These are phyloP conservation scores for Zaprionus bogoriensis DNA, from an alignment of 2,888 invertebrate species.

Conservation along the genomic window DNA sequence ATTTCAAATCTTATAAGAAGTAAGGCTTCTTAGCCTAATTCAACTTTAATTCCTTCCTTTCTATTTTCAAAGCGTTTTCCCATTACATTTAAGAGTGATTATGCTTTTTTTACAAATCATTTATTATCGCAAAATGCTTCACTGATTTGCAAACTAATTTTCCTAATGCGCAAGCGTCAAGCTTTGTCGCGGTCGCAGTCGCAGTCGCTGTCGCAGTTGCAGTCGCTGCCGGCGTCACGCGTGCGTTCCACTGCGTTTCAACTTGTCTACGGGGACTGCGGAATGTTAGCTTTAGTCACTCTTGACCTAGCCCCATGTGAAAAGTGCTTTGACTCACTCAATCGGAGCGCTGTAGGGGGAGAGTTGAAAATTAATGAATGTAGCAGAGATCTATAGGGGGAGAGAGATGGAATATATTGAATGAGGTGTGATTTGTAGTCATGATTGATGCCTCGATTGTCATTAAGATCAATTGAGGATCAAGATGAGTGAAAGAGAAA, in stretches of 20 bases:
- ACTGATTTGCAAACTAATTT: conserved; percentile 25
- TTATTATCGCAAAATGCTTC: conserved; percentile 16
- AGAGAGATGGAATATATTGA: conserved; percentile 36
- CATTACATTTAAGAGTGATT: conserved; percentile 3
- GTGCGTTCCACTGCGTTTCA: conserved; percentile 27
- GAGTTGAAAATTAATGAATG: conserved; percentile 28
- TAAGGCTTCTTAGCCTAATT: no score
- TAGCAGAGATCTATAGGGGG: conserved; percentile 26
- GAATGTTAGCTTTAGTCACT: conserved; percentile 51
- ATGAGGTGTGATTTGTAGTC: conserved; percentile 20
- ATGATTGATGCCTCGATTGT: conserved; percentile 29
- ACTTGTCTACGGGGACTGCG: conserved; percentile 13
- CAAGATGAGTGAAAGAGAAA: not conserved
- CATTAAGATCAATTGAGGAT: not conserved
- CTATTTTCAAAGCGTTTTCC: not conserved
- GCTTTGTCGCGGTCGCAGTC: conserved; percentile 17
- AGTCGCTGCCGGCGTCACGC: not conserved
- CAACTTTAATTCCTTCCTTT: not conserved
- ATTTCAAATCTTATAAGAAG: no score
- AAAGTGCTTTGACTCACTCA: conserved; percentile 55
- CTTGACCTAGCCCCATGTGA: conserved; percentile 69
- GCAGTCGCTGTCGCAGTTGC: not conserved
- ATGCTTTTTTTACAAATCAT: not conserved
- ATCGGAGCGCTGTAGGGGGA: not conserved
- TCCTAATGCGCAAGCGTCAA: conserved; percentile 20